Evolutionary conservation across 2,797 vertebrate genomes (phyloP), one percentile per base, ranked within the genome.

Genomic region (Glyptemys insculpta): DNA sequence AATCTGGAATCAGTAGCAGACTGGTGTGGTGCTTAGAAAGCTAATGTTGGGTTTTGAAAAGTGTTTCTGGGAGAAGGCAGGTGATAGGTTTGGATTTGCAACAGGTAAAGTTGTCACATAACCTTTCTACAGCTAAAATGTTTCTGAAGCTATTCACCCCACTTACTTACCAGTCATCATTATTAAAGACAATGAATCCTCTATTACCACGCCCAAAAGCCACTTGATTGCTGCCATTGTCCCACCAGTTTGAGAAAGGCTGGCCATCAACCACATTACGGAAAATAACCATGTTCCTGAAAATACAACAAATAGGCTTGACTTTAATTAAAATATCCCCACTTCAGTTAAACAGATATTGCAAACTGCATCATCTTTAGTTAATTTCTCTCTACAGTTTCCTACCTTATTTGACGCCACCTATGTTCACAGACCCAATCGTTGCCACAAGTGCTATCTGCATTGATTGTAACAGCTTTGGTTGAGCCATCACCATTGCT

Each of bases 401-500:
- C 98, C 97, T 82, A 99, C 99, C 93, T 99, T 96, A 99, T 99
- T 91, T 99, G 99, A 50, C 99, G 98, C 99, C 99, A 99, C 89
- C 99, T 98, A 95, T 99, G 99, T 83, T 99, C 99, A 97, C 99
- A 99, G 86, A 99, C 98, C 99, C 99, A 99, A 93, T 93, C 98
- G 1, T 99, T 98, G 95, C 99, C 99, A 94, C 99, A 99, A 2
- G 99, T 99, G 12, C 97, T 97, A 91, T 99, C 99, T 4, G 97
- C 3, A 57, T 99, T 99, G 94, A 99, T 99, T 21, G 98, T 98
- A 59, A 99, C 99, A 25, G 98, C 5, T 96, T 99, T 99, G 21
- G 97, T 99, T 25, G 97, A 97, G 12, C 99, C 99, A 91, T 99
- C 96, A 0, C 91, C 0, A 25, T 99, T 79, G 91, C 98, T 99